Percentiles rank a stretch among this genome's conserved stretches.
These are phyloP conservation scores for Lucinisca nassula DNA, from an alignment of 2,888 invertebrate species.

Conservation along the genomic window DNA sequence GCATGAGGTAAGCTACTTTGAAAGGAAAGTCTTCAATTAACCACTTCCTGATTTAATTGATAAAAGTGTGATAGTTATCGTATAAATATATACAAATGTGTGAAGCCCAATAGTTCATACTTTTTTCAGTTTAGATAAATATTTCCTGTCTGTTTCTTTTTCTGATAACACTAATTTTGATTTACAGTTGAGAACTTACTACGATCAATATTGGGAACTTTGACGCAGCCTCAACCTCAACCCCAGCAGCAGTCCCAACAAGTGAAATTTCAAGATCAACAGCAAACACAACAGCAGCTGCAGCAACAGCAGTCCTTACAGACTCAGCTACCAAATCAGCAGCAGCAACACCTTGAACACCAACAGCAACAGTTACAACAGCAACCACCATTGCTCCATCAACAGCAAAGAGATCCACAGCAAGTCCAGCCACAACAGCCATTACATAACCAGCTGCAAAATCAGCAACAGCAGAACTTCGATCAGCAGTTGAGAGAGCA, in stretches of 20 bases:
- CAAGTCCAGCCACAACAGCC: background rate
- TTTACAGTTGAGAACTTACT: constrained; percentile 61
- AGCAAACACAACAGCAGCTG: constrained; percentile 29
- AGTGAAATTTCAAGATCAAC: background rate
- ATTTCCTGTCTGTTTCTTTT: too few relatives aligned
- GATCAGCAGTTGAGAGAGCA: background rate
- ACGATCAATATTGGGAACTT: constrained; percentile 62
- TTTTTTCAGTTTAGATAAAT: too few relatives aligned
- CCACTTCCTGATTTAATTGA: too few relatives aligned
- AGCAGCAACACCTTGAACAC: background rate
- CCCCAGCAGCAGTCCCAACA: background rate
- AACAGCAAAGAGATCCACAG: background rate
- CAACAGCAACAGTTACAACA: background rate
- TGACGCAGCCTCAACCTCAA: constrained; percentile 47
- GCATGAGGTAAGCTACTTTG: too few relatives aligned
- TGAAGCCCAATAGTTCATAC: too few relatives aligned
- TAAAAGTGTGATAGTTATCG: too few relatives aligned
- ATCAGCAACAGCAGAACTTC: background rate
- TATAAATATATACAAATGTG: too few relatives aligned
- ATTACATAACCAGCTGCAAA: background rate
- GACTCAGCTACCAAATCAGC: background rate
- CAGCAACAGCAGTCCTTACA: constrained; percentile 13
- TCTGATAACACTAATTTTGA: too few relatives aligned
- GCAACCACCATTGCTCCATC: background rate
- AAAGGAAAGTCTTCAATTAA: too few relatives aligned